Percentiles rank a stretch among this genome's conserved stretches.
Evolutionary conservation across 2,797 vertebrate genomes (phyloP).

Genomic region (Acipenser oxyrinchus): DNA sequence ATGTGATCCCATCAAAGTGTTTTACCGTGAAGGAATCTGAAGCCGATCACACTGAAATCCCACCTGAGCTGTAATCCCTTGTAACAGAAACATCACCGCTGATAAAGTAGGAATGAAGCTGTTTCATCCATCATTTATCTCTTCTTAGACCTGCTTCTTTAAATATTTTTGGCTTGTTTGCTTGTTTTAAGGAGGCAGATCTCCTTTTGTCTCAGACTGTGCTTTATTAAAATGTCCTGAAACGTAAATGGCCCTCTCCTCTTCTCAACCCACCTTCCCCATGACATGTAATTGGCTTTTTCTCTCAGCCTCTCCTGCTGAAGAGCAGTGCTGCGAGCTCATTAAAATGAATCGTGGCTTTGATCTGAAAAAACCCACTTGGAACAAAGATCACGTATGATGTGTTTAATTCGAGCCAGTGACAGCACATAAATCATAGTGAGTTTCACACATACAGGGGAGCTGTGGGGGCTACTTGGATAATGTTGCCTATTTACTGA

Average conservation of each 20-base stretch:
- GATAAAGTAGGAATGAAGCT: background rate
- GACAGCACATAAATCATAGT: slow-evolving; percentile 25
- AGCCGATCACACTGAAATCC: background rate
- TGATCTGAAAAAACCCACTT: slow-evolving; percentile 20
- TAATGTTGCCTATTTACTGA: background rate
- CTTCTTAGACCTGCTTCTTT: background rate
- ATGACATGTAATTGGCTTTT: background rate
- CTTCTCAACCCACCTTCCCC: slow-evolving; percentile 11
- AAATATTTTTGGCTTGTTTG: background rate
- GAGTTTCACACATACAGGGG: slow-evolving; percentile 11
- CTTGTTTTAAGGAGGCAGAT: background rate
- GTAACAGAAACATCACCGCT: background rate
- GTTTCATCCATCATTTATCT: background rate
- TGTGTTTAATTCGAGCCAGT: slow-evolving; percentile 29
- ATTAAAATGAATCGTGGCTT: slow-evolving; percentile 28
- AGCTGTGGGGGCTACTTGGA: background rate
- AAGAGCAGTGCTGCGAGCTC: slow-evolving; percentile 16
- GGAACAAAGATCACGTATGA: slow-evolving; percentile 25
- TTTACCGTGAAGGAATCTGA: background rate
- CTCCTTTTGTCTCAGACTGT: background rate
- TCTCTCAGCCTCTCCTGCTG: background rate
- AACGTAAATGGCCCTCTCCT: background rate
- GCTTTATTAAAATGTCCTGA: background rate
- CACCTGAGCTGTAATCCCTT: slow-evolving; percentile 1
- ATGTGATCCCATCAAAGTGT: background rate